phyloP scores from a whole-genome alignment of 2,797 vertebrate genomes.

The Macropus fuliginosus region DNA sequence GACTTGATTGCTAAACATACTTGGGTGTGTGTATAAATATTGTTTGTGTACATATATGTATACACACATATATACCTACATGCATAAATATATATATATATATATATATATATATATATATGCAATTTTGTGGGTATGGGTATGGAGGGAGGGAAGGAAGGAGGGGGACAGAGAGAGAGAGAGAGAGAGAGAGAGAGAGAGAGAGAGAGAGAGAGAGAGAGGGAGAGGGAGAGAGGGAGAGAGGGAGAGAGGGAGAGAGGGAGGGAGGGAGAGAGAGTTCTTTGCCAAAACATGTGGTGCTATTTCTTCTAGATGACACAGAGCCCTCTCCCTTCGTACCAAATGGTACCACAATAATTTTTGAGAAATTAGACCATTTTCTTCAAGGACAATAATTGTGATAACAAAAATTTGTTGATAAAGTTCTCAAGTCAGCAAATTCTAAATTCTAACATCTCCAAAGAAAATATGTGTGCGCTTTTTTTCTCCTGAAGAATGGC shows the following conservation, averaged over 20 bases:
- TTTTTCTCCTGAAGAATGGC: conserved; percentile 8
- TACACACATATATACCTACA: too few relatives aligned
- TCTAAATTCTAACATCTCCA: conserved; percentile 41
- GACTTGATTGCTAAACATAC: neutral
- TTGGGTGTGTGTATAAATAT: neutral
- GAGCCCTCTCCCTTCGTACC: neutral
- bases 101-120: too few relatives aligned
- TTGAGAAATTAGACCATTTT: conserved; percentile 49
- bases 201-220: too few relatives aligned
- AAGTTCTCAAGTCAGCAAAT: conserved; percentile 56
- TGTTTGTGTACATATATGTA: too few relatives aligned
- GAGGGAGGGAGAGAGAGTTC: too few relatives aligned
- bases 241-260: too few relatives aligned
- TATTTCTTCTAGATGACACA: conserved; percentile 20
- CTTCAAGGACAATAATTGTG: conserved; percentile 48
- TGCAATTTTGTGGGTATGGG: too few relatives aligned
- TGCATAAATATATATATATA: too few relatives aligned
- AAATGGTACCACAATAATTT: conserved; percentile 4
- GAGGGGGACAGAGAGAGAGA: too few relatives aligned
- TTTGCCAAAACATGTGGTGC: conserved; percentile 15
- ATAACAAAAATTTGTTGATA: conserved; percentile 35
- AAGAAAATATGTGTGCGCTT: conserved; percentile 29
- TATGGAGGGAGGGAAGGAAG: too few relatives aligned
- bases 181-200: too few relatives aligned
- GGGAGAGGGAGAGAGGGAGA: too few relatives aligned